Evolutionary conservation across 2,113 vertebrate species (phyloP), one percentile per base, ranked within the genome.

Genomic region (Pituophis catenifer): DNA sequence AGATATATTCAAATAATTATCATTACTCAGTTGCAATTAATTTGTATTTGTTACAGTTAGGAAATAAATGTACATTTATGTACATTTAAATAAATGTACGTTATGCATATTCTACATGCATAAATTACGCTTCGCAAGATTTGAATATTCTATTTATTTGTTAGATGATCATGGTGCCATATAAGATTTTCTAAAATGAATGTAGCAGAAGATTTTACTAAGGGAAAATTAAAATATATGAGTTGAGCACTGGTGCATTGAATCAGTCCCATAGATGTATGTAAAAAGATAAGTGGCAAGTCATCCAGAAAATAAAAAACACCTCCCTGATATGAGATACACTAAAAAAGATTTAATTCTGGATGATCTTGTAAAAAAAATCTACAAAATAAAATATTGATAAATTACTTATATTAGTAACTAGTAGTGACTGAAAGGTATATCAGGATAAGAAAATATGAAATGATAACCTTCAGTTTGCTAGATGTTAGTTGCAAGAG

Each of bases 231-330:
- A 38, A 81, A 81, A 81, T 44, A 44, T 21, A 44, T 81, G 70
- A 44, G 75, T 81, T 89, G 23, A 92, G 19, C 13, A 26, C 6
- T 50, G 8, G 12, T 57, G n/a, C 62, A n/a, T 52, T 90, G 38
- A 29, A 85, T 33, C 88, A 48, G 75, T 53, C 26, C 52, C 48
- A 33, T 5, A 44, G 59, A 92, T 8, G 88, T 92, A 38, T 9
- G 3, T 81, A 81, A 2, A 2, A 48, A 50, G n/a, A n/a, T 88
- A 10, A n/a, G 70, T 86, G 90, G 24, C 90, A 57, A 58, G 15
- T 95, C 70, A 93, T n/a, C 9, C 90, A 92, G n/a, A n/a, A 94
- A 86, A 55, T 87, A 94, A 53, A 75, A 92, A 38, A 81, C 94
- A 38, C 21, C 65, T 94, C 91, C 88, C 62, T 96, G 89, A 92